These are phyloP conservation scores for Henicopernis longicauda DNA, from an alignment of 2,113 vertebrate genomes.

Conservation along the genomic window DNA sequence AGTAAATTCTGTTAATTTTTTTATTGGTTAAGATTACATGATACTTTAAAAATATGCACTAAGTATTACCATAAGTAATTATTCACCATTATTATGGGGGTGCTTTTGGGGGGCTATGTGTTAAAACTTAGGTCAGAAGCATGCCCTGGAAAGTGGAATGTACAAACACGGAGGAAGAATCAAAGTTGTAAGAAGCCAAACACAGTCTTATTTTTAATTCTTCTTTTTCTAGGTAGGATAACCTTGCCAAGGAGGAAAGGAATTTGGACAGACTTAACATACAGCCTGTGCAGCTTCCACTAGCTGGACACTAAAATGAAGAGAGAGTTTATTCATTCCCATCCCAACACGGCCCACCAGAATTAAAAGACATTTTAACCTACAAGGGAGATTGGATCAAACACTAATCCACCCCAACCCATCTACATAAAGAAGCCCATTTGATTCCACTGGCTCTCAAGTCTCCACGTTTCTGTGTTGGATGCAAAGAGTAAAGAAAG, in stretches of 20 bases:
- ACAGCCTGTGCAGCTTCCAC: not conserved
- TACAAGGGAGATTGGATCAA: not conserved
- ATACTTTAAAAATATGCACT: not conserved
- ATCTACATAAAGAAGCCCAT: not conserved
- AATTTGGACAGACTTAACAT: conserved; percentile 1
- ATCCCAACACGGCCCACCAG: not conserved
- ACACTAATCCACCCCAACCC: not conserved
- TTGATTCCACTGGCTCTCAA: not conserved
- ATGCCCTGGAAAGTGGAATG: conserved; percentile 46
- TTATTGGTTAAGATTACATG: conserved; percentile 37
- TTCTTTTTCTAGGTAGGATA: conserved; percentile 51
- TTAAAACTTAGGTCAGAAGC: conserved; percentile 25
- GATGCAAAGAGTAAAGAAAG: not conserved
- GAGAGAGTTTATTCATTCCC: conserved; percentile 28
- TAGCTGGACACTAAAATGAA: not conserved
- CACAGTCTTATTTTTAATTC: conserved; percentile 49
- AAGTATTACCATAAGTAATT: not conserved
- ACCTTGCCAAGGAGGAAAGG: conserved; percentile 41
- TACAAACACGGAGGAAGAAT: not conserved
- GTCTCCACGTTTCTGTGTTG: not conserved
- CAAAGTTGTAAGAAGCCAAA: not conserved
- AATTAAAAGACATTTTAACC: conserved; percentile 24
- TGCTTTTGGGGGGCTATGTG: not conserved
- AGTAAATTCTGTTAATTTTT: conserved; percentile 65
- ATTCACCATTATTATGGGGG: not conserved